phyloP scores from a whole-genome alignment of 2,113 vertebrate genomes.

The Rana temporaria region DNA sequence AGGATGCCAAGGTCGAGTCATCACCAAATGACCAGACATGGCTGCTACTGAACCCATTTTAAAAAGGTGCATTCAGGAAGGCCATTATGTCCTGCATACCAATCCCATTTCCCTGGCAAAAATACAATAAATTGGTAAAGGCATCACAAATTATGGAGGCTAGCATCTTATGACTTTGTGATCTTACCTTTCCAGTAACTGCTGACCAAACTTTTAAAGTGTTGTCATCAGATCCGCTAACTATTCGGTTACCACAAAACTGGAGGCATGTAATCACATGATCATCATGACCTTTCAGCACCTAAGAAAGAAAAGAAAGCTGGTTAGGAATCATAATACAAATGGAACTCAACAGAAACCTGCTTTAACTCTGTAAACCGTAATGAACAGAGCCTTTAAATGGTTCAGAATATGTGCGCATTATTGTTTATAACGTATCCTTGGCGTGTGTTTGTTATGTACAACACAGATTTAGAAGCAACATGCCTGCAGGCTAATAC shows the following conservation, averaged over 20 bases:
- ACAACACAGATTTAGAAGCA: too few species aligned
- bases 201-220: slow-evolving; percentile 98
- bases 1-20: background rate
- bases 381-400: too few species aligned
- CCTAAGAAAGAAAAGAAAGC: slow-evolving; percentile 71
- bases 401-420: too few species aligned
- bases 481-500: too few species aligned
- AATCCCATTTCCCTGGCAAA: background rate
- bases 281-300: slow-evolving; percentile 98
- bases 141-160: too few species aligned
- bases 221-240: slow-evolving; percentile 98
- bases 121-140: background rate
- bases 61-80: background rate
- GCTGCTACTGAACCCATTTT: background rate
- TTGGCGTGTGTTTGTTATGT: too few species aligned
- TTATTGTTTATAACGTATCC: too few species aligned
- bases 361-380: too few species aligned
- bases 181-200: slow-evolving; percentile 92
- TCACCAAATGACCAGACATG: background rate
- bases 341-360: too few species aligned
- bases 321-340: too few species aligned
- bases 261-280: slow-evolving; percentile 98
- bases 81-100: background rate
- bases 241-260: slow-evolving; percentile 96
- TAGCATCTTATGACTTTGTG: too few species aligned